These are phyloP conservation scores for Ganaspis brasiliensis DNA, from an alignment of 2,888 invertebrate genomes.

Conservation along the genomic window DNA sequence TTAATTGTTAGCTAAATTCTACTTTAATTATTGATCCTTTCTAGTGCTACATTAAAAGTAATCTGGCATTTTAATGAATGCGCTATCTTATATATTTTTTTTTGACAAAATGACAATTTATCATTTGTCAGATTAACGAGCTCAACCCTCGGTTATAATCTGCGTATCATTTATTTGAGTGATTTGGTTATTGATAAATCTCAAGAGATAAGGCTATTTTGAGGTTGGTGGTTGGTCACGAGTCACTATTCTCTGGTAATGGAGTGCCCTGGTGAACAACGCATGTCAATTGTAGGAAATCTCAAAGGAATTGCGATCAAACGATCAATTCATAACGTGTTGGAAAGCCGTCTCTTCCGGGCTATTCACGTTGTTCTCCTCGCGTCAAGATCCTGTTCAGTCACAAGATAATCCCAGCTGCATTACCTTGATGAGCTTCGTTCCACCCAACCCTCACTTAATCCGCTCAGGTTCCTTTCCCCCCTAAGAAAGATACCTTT, in stretches of 20 bases:
- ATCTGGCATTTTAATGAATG: too few relatives aligned
- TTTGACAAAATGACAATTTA: background rate
- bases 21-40: too few relatives aligned
- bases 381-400: constrained; percentile 70
- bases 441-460: constrained; percentile 61
- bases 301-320: constrained; percentile 75
- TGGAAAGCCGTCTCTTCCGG: constrained; percentile 68
- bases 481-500: constrained; percentile 31
- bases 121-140: constrained; percentile 3
- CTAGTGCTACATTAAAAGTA: too few relatives aligned
- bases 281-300: constrained; percentile 63
- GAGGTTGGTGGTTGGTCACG: constrained; percentile 42
- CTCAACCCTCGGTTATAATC: background rate
- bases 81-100: too few relatives aligned
- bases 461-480: constrained; percentile 45
- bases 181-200: constrained; percentile 27
- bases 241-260: constrained; percentile 50
- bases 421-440: constrained; percentile 80
- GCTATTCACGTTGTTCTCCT: constrained; percentile 65
- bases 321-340: constrained; percentile 78
- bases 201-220: constrained; percentile 46
- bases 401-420: constrained; percentile 78
- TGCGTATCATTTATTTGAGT: background rate
- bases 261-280: constrained; percentile 53
- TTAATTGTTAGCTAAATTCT: too few relatives aligned